Evolutionary conservation across 1,140 invertebrate genomes (phyloP).

Genomic region (Drepana arcuata): DNA sequence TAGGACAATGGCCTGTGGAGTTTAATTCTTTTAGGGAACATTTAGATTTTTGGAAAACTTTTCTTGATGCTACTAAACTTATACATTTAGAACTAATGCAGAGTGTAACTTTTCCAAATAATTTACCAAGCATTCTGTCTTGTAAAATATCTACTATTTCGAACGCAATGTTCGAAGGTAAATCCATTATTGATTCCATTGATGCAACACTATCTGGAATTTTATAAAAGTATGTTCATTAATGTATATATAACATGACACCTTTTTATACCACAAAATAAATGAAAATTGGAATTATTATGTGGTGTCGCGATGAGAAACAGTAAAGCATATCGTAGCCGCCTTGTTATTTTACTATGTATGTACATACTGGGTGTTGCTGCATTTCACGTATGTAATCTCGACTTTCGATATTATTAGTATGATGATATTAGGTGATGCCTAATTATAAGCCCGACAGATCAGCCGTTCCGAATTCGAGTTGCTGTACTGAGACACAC

Average conservation of each 20-base stretch:
- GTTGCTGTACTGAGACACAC: no score
- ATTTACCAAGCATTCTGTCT: conserved; percentile 46
- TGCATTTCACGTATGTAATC: no score
- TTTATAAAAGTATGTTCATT: conserved; percentile 1
- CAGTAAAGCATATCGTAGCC: no score
- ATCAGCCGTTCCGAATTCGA: no score
- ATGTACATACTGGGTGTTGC: no score
- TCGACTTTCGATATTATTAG: no score
- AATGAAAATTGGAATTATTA: no score
- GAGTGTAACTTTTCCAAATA: conserved; percentile 54
- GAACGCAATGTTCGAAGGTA: conserved; percentile 46
- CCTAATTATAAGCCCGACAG: no score
- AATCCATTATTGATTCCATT: conserved; percentile 48
- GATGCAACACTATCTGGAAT: conserved; percentile 46
- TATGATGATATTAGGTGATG: no score
- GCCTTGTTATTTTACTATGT: no score
- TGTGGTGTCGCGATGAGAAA: no score
- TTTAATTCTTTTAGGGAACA: conserved; percentile 44
- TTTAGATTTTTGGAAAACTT: conserved; percentile 43
- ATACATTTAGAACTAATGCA: conserved; percentile 49
- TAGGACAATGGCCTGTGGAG: conserved; percentile 38
- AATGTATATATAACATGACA: neutral
- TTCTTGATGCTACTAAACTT: conserved; percentile 40
- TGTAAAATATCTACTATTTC: conserved; percentile 53
- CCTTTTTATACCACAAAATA: neutral